Evolutionary conservation across 1,140 invertebrate species (phyloP), one percentile per base, ranked within the genome.

Genomic region (Triops longicaudatus): DNA sequence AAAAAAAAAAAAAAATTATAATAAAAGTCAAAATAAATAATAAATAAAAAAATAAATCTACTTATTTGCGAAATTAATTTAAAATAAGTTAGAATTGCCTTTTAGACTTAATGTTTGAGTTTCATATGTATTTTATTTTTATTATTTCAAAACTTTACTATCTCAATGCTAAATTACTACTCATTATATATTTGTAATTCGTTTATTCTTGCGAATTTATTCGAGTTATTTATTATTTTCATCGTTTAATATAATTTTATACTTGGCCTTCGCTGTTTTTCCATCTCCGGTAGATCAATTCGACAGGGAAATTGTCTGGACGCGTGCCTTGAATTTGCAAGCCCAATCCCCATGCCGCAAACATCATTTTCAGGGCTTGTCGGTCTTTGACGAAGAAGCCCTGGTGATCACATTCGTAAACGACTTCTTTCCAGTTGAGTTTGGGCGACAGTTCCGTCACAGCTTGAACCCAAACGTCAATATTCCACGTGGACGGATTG

Each of bases 391-490:
- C 88, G 14, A 93, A 82, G 82, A 98, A 98, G 78, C 94, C 93
- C 11, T 90, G 87, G 84, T 98, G 93, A 83, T 99, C 97, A 41
- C 98, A 84, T 83, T 97, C 93, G 76, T 90, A 83, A 73, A 97
- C 90, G 0, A 98, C 94, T 81, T 98, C 96, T 81, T 91, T 94
- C 95, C 96, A 98, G 81, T 91, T 91, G 42, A 98, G 83, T 81
- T 90, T 91, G 10, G 92, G 91, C 1, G 37, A 31, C 10, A 77
- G 14, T n/a, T 77, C 76, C 17, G 71, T 41, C n/a, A 77, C 76
- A 79, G 85, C 84, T 85, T 88, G 77, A 50, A 83, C 80, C 79
- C 78, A 78, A 75, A 95, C 88, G 82, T 98, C 96, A 12, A 95
- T 88, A 85, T 97, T 97, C 96, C 96, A 98, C 2, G 92, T 89